Evolutionary conservation across 2,888 invertebrate species (phyloP).

Genomic region (Branchellion lobata): DNA sequence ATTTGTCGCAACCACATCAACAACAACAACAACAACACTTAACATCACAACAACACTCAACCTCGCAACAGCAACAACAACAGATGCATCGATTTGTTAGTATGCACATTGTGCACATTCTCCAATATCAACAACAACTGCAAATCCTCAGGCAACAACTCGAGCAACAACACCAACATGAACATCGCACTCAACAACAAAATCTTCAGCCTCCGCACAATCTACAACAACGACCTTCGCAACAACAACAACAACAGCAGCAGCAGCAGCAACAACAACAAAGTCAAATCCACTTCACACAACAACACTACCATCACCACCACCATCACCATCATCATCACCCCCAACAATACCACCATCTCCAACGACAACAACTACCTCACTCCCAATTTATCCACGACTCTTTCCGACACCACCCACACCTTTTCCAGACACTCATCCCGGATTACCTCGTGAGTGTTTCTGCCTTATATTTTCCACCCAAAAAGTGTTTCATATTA

Average conservation of each 20-base stretch:
- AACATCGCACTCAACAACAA: not conserved
- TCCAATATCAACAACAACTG: constrained; percentile 11
- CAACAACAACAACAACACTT: no score
- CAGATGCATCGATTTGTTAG: constrained; percentile 13
- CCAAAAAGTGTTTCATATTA: no score
- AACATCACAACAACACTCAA: not conserved
- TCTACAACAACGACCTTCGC: no score
- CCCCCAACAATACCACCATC: not conserved
- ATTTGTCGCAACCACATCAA: no score
- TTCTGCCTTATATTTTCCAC: no score
- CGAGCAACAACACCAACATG: not conserved
- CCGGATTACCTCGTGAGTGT: constrained; percentile 11
- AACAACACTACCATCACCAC: not conserved
- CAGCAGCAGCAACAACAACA: not conserved
- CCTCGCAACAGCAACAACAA: constrained; percentile 5
- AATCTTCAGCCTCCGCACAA: no score
- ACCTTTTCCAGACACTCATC: constrained; percentile 8
- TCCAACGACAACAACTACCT: constrained; percentile 10
- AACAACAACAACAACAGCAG: no score
- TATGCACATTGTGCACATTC: constrained; percentile 3
- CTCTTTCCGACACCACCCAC: not conserved
- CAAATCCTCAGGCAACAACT: constrained; percentile 11
- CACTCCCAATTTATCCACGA: not conserved
- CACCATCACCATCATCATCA: not conserved
- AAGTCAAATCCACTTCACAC: not conserved